phyloP scores from a whole-genome alignment of 2,888 invertebrate species.

The Eupithecia dodoneata region DNA sequence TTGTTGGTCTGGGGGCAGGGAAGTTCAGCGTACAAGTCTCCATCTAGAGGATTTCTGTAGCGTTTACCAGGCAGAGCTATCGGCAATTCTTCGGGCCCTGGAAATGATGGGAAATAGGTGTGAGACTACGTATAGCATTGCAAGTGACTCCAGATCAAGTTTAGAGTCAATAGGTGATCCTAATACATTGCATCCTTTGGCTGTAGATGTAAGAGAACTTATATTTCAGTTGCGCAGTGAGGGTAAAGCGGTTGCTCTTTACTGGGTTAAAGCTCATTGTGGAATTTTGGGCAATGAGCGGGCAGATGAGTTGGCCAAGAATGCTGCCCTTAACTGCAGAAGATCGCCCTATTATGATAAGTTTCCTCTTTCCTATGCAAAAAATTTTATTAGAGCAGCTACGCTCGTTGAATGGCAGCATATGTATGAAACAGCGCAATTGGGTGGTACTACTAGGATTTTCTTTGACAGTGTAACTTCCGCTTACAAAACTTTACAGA shows the following conservation, averaged over 20 bases:
- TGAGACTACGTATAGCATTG: neutral
- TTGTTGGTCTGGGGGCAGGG: neutral
- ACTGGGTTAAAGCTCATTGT: neutral
- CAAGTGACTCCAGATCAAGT: neutral
- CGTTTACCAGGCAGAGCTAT: neutral
- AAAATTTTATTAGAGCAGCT: no score
- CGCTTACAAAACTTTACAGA: no score
- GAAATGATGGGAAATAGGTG: neutral
- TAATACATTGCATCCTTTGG: neutral
- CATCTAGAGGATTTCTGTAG: neutral
- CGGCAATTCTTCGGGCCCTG: neutral
- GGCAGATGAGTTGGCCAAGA: constrained; percentile 1
- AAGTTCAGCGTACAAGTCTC: neutral
- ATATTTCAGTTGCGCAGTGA: neutral
- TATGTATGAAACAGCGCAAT: no score
- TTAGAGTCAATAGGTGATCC: neutral
- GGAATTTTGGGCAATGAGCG: neutral
- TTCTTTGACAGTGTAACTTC: no score
- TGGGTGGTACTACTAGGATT: no score
- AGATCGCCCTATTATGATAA: neutral
- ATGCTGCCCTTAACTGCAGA: neutral
- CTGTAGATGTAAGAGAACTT: neutral
- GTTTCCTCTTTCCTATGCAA: no score
- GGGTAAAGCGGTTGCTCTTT: neutral
- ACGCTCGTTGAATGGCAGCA: no score